A percentile compares a stretch with the other conserved stretches of the same genome.
These are phyloP conservation scores for Siderastrea siderea DNA, from an alignment of 92 coral and sea anemone genomes.

Conservation along the genomic window DNA sequence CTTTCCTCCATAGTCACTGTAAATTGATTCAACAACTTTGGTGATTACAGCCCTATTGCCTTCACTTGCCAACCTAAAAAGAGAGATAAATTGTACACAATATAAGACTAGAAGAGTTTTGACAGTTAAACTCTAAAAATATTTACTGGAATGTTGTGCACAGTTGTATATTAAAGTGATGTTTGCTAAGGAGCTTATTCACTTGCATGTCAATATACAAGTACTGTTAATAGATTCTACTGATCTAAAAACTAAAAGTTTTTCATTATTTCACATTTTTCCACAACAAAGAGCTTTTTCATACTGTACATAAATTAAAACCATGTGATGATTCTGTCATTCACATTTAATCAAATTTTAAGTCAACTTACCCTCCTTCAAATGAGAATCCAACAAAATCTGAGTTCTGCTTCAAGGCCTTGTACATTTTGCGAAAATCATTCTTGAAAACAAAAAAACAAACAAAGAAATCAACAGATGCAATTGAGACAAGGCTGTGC, in stretches of 20 bases:
- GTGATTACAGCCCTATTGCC: not conserved
- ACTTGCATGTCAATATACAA: too few species aligned
- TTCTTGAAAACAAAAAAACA: not conserved
- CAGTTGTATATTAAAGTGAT: not conserved
- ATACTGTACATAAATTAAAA: too few species aligned
- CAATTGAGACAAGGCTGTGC: not conserved
- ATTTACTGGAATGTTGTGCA: not conserved
- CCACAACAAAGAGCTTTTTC: too few species aligned
- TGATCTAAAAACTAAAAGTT: too few species aligned
- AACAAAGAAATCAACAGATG: not conserved
- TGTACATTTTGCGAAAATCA: not conserved
- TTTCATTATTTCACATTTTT: too few species aligned
- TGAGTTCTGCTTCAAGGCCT: not conserved
- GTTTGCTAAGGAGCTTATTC: too few species aligned
- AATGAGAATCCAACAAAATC: constrained; percentile 3
- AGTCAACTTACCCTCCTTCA: constrained; percentile 7
- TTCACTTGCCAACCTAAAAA: not conserved
- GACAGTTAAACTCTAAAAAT: not conserved
- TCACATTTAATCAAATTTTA: not conserved
- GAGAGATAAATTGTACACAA: not conserved
- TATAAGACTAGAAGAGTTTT: not conserved
- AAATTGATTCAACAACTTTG: not conserved
- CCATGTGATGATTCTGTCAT: too few species aligned
- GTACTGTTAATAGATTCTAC: too few species aligned
- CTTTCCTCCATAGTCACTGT: not conserved